Evolutionary conservation across 2,888 invertebrate genomes (phyloP).

Genomic region (Stegophylla sp.): DNA sequence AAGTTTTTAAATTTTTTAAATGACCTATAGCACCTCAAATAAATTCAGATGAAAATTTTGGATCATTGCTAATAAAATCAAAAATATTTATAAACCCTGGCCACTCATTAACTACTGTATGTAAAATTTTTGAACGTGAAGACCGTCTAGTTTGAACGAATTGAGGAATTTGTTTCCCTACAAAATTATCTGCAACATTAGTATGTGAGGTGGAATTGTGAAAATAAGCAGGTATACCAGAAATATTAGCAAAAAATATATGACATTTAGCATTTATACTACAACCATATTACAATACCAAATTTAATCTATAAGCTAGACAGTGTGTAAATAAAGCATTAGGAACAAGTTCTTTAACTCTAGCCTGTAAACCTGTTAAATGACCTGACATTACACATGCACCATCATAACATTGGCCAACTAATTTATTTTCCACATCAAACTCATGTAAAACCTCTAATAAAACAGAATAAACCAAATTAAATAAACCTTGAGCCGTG

Average conservation of each 20-base stretch:
- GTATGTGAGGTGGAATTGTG: neutral
- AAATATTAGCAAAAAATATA: conserved; percentile 39
- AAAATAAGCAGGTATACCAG: conserved; percentile 21
- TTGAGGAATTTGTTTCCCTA: conserved; percentile 41
- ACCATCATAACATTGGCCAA: conserved; percentile 62
- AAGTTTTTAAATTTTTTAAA: no score
- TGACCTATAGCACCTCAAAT: no score
- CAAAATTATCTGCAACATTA: neutral
- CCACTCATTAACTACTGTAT: neutral
- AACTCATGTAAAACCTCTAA: conserved; percentile 59
- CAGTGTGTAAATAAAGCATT: conserved; percentile 60
- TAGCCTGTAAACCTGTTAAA: conserved; percentile 60
- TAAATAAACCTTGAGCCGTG: conserved; percentile 60
- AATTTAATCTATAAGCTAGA: conserved; percentile 61
- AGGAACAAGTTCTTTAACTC: conserved; percentile 61
- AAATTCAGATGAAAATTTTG: no score
- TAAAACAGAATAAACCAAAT: conserved; percentile 58
- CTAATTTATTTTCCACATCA: conserved; percentile 60
- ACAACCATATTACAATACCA: conserved; percentile 33
- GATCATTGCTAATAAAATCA: no score
- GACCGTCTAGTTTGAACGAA: conserved; percentile 32
- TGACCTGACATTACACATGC: conserved; percentile 60
- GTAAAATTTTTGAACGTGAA: conserved; percentile 31
- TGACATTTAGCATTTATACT: conserved; percentile 37
- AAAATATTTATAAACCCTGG: conserved; percentile 15